phyloP scores from a whole-genome alignment of 2,113 vertebrate genomes.

The Chrysochloris asiatica region DNA sequence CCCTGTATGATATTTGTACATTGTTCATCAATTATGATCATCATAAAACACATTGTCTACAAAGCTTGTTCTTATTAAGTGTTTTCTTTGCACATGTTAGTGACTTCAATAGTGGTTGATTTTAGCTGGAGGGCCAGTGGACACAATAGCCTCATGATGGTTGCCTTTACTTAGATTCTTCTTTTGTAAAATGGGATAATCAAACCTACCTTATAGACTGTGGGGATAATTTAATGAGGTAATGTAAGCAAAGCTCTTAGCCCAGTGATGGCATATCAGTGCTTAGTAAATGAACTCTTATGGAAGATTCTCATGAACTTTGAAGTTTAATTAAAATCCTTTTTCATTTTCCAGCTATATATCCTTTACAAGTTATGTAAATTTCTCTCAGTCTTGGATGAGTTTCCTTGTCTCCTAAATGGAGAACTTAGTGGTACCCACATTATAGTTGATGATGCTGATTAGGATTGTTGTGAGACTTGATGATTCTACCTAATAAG shows the following conservation, averaged over 20 bases:
- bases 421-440: neutral
- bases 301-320: neutral
- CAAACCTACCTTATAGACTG: neutral
- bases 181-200: neutral
- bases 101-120: slow-evolving; percentile 24
- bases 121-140: slow-evolving; percentile 20
- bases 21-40: slow-evolving; percentile 5
- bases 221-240: neutral
- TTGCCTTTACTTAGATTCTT: neutral
- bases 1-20: neutral
- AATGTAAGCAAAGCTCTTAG: neutral
- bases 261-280: neutral
- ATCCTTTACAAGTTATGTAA: neutral
- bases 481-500: neutral
- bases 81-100: neutral
- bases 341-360: slow-evolving; percentile 10
- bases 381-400: slow-evolving; percentile 13
- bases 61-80: slow-evolving; percentile 61
- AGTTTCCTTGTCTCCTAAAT: neutral
- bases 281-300: neutral
- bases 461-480: neutral
- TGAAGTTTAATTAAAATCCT: neutral
- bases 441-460: neutral
- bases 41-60: slow-evolving; percentile 37
- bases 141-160: slow-evolving; percentile 38